Evolutionary conservation across 2,113 vertebrate genomes (phyloP).

Genomic region (Gymnarchus niloticus): DNA sequence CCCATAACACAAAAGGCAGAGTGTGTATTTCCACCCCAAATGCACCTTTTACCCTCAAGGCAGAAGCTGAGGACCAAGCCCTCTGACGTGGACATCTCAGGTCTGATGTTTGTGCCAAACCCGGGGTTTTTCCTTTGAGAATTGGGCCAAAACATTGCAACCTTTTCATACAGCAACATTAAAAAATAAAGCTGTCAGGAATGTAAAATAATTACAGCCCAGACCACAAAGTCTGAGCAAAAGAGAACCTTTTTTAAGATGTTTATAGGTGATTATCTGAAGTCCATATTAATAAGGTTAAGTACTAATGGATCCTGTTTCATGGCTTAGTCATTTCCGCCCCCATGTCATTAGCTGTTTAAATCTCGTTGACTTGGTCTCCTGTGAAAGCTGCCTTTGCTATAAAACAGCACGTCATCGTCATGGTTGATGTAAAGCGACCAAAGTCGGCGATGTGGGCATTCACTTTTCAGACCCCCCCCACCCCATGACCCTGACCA

Average conservation of each 20-base stretch:
- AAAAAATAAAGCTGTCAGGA: neutral
- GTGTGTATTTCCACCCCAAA: neutral
- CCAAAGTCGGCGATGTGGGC: neutral
- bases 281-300: neutral
- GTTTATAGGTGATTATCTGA: neutral
- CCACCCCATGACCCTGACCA: too few species aligned
- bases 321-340: neutral
- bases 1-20: neutral
- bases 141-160: conserved; percentile 84
- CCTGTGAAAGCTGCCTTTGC: neutral
- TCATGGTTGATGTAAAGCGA: neutral
- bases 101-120: conserved; percentile 72
- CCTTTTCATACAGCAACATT: conserved; percentile 51
- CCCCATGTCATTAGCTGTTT: neutral
- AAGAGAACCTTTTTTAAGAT: neutral
- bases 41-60: conserved; percentile 68
- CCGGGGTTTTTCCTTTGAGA: conserved; percentile 69
- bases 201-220: neutral
- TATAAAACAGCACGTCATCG: neutral
- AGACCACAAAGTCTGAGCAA: neutral
- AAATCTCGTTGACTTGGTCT: neutral
- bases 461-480: neutral
- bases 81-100: too few species aligned
- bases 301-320: neutral
- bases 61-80: conserved; percentile 65